Base-by-base conservation (phyloP, 2,113 vertebrate genomes). In the Cynopterus brachyotis region DNA sequence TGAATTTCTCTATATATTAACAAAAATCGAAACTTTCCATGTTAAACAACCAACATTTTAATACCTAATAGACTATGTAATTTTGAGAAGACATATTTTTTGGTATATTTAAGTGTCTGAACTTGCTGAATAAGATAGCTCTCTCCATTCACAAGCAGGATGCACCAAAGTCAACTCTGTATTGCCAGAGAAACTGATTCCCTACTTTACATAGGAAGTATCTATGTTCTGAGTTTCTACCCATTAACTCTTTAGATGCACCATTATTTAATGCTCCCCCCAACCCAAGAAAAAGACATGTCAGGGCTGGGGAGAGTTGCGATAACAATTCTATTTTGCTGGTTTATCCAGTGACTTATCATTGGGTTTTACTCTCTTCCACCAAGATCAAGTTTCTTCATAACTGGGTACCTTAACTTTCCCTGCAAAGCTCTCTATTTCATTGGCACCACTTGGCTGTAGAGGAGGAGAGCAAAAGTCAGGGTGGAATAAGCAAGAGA, bases 1-100 rank as follows among this genome's bases (percentile, higher is more conserved):
- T 64, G 3, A 85, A 92, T 62, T 66, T 76, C 16, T 91, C 78
- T 88, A n/a, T 50, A n/a, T 89, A 95, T 93, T 79, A 91, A 78
- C 12, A 76, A 88, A 45, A 81, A 69, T 32, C 64, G 57, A 76
- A 93, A 76, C 15, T 94, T 64, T 42, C 59, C 42, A 8, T 28
- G 12, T 89, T 91, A 80, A 95, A 45, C 30, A 62, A 60, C 2
- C 59, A 79, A 82, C 17, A 66, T 79, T 89, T 87, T 73, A 82
- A 86, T 86, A 86, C 67, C 62, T 60, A 62, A 62, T 35, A 15
- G 40, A 28, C 64, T 84, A 17, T 30, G 12, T 12, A 73, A 16
- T 89, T 75, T 91, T 86, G 62, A 89, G n/a, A 45, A 75, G 53
- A 84, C 24, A 22, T 53, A 80, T 89, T 70, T 92, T 37, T 50